Evolutionary conservation across 2,888 invertebrate genomes (phyloP).

Genomic region (Scaptodrosophila latifasciaeformis): DNA sequence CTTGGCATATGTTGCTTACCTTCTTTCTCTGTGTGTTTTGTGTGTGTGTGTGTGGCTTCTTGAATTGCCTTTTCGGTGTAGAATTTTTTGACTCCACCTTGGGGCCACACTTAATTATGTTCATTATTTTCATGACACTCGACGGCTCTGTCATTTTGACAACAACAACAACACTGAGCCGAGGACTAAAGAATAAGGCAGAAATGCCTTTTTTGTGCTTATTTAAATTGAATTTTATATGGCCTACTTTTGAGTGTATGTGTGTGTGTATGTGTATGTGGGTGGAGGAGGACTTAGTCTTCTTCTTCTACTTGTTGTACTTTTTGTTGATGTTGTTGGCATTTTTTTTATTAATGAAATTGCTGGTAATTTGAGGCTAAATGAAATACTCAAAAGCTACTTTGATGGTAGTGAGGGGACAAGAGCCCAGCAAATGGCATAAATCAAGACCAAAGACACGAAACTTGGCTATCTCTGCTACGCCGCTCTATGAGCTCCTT

Average conservation of each 20-base stretch:
- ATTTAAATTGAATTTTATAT: slow-evolving; percentile 63
- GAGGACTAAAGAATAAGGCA: no score
- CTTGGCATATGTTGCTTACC: neutral
- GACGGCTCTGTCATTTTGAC: slow-evolving; percentile 29
- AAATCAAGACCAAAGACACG: slow-evolving; percentile 19
- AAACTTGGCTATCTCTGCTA: no score
- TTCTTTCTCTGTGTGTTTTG: neutral
- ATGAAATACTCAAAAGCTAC: slow-evolving; percentile 25
- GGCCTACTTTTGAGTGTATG: slow-evolving; percentile 28
- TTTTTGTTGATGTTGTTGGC: neutral
- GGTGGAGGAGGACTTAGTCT: neutral
- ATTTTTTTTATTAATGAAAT: slow-evolving; percentile 48
- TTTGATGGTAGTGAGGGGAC: no score
- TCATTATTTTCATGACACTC: slow-evolving; percentile 65
- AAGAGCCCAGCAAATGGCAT: slow-evolving; percentile 44
- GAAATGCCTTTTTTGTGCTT: slow-evolving; percentile 38
- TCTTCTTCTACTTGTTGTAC: slow-evolving; percentile 5
- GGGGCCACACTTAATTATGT: slow-evolving; percentile 69
- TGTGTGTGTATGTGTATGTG: neutral
- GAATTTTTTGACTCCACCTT: slow-evolving; percentile 50
- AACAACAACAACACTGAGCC: slow-evolving; percentile 21
- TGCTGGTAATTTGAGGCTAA: slow-evolving; percentile 32
- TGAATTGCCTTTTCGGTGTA: slow-evolving; percentile 15
- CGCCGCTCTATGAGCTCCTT: neutral
- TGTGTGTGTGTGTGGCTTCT: slow-evolving; percentile 1